These are phyloP conservation scores for Siphlonurus alternatus DNA, from an alignment of 2,888 invertebrate species.

Conservation along the genomic window DNA sequence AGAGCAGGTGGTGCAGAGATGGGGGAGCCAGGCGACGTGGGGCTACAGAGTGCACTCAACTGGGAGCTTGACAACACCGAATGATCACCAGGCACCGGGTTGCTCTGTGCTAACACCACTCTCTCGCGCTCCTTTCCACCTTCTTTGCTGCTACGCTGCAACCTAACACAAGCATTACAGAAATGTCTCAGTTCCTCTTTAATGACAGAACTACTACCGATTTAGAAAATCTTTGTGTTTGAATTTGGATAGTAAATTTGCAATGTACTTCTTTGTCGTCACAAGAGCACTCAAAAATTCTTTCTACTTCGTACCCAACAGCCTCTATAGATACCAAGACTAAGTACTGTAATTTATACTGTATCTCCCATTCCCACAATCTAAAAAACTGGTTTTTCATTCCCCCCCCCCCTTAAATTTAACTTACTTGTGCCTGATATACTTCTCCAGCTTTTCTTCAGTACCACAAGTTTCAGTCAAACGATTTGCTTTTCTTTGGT, in stretches of 20 bases:
- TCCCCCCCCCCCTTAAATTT: too few relatives aligned
- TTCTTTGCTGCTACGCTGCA: slow-evolving; percentile 18
- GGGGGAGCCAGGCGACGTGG: not conserved
- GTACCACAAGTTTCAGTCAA: slow-evolving; percentile 27
- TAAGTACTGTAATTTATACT: too few relatives aligned
- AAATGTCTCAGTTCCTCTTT: too few relatives aligned
- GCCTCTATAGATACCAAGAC: too few relatives aligned
- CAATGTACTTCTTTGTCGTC: too few relatives aligned
- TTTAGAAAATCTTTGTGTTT: too few relatives aligned
- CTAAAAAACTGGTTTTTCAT: too few relatives aligned
- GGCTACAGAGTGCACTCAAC: slow-evolving; percentile 19
- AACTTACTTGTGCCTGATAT: slow-evolving; percentile 32
- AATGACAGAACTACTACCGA: too few relatives aligned
- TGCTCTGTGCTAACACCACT: slow-evolving; percentile 14
- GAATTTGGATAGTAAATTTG: too few relatives aligned
- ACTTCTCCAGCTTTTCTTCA: slow-evolving; percentile 42
- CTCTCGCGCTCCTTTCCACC: not conserved
- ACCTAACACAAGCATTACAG: slow-evolving; percentile 15
- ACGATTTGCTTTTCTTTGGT: slow-evolving; percentile 32
- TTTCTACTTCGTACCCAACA: too few relatives aligned
- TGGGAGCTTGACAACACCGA: slow-evolving; percentile 29
- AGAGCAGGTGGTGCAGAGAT: slow-evolving; percentile 4
- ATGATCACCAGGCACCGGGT: slow-evolving; percentile 37
- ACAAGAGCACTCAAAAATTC: too few relatives aligned
- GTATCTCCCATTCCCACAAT: too few relatives aligned